Base-by-base conservation (phyloP, 2,888 invertebrate genomes). In the Deilephila elpenor region DNA sequence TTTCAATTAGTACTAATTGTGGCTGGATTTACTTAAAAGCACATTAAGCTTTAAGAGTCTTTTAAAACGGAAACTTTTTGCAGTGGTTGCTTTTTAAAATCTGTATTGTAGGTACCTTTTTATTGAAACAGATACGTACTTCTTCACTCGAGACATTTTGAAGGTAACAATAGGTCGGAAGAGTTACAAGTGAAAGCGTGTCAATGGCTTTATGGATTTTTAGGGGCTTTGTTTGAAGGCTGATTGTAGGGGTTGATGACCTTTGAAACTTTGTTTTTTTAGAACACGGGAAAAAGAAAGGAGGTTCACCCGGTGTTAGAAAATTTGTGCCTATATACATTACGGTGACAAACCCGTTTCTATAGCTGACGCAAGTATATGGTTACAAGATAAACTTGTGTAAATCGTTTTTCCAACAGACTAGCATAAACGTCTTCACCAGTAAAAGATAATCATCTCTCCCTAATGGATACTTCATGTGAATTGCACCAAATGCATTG, bases 11-110 rank as follows among this genome's bases (percentile, higher is more conserved):
- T 37, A 7, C 51, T 67, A 51, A 67, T 67, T 67, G 34, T n/a
- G n/a, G 67, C 44, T 67, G 51, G 67, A 25, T 25, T 67, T 51
- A 51, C 44, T 14, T 67, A 67, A 25, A 67, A 25, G 51, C 44
- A 20, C 20, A 67, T 64, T 37, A 44, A 6, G 14, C 17, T 51
- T 51, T 7, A 44, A 6, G 20, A 67, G 17, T 8, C 20, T n/a
- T 25, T 5, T 25, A 67, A 20, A 67, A 56, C 56, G 56, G 56
- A n/a, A n/a, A 1, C n/a, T 6, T 56, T n/a, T 7, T 6, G 56
- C 25, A 25, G 44, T 51, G 5, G 17, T 44, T 25, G 5, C 14
- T 25, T 67, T 25, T 17, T 17, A 20, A 51, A 64, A 25, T 51
- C 11, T 44, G 25, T 5, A 25, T 14, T 7, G 1, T 56, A 44